These are phyloP conservation scores for Lethrus apterus DNA, from an alignment of 1,140 invertebrate species.

Conservation along the genomic window DNA sequence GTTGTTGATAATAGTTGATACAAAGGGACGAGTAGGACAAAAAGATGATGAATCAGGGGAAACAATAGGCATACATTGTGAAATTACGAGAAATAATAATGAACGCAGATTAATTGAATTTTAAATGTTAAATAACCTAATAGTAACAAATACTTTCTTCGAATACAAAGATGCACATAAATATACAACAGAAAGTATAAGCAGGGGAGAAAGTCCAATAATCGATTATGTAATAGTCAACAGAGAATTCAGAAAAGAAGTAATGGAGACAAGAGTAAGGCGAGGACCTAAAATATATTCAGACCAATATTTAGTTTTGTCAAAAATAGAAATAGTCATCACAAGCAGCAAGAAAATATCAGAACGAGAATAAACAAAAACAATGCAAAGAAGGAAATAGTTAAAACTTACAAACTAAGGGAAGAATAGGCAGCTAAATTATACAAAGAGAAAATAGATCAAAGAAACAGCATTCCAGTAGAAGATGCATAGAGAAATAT, in stretches of 20 bases:
- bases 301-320: slow-evolving; percentile 18
- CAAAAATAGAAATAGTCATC: slow-evolving; percentile 17
- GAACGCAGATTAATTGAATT: slow-evolving; percentile 14
- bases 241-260: slow-evolving; percentile 12
- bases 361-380: slow-evolving; percentile 2
- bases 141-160: slow-evolving; percentile 14
- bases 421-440: slow-evolving; percentile 5
- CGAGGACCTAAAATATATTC: slow-evolving; percentile 20
- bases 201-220: slow-evolving; percentile 22
- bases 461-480: slow-evolving; percentile 1
- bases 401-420: slow-evolving; percentile 5
- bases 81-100: slow-evolving; percentile 15
- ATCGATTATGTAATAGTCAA: slow-evolving; percentile 21
- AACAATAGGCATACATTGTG: slow-evolving; percentile 6
- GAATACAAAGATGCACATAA: slow-evolving; percentile 18
- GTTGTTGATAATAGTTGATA: slow-evolving; percentile 1
- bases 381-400: neutral
- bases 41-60: slow-evolving; percentile 3
- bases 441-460: slow-evolving; percentile 2
- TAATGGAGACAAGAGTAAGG: slow-evolving; percentile 20
- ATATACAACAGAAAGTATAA: slow-evolving; percentile 19
- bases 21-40: slow-evolving; percentile 8
- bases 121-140: slow-evolving; percentile 14
- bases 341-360: neutral
- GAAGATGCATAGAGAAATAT: slow-evolving; percentile 4